Evolutionary conservation across 2,888 invertebrate species (phyloP).

Genomic region (Drosophila mettleri): DNA sequence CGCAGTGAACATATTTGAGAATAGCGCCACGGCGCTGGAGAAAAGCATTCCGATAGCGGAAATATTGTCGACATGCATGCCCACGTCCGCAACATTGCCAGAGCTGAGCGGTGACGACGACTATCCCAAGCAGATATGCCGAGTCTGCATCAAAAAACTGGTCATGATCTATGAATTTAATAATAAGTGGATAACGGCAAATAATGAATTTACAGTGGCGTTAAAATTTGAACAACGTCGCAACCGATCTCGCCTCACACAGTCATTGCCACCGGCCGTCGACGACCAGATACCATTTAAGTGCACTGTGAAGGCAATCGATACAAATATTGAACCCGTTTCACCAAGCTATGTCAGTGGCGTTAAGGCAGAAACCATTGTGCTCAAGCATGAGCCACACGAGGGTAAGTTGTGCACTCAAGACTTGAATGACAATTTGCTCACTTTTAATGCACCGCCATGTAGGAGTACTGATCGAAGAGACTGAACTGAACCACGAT

Average conservation of each 20-base stretch:
- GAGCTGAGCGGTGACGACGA: constrained; percentile 45
- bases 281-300: background rate
- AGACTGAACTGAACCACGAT: background rate
- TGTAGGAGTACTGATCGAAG: constrained; percentile 19
- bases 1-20: constrained; percentile 51
- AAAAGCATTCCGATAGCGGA: constrained; percentile 42
- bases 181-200: constrained; percentile 65
- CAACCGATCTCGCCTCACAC: constrained; percentile 28
- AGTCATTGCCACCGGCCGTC: background rate
- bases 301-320: background rate
- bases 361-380: constrained; percentile 1
- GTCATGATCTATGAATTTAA: constrained; percentile 76
- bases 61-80: constrained; percentile 45
- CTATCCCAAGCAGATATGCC: constrained; percentile 79
- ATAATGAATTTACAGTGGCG: constrained; percentile 71
- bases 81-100: constrained; percentile 28
- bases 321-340: background rate
- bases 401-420: constrained; percentile 21
- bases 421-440: background rate
- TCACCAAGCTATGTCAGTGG: background rate
- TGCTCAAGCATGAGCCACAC: constrained; percentile 30
- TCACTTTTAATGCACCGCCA: constrained; percentile 20
- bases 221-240: constrained; percentile 61
- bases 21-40: constrained; percentile 12
- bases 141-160: constrained; percentile 71